Evolutionary conservation across 2,113 vertebrate genomes (phyloP).

Genomic region (Melanerpes formicivorus): DNA sequence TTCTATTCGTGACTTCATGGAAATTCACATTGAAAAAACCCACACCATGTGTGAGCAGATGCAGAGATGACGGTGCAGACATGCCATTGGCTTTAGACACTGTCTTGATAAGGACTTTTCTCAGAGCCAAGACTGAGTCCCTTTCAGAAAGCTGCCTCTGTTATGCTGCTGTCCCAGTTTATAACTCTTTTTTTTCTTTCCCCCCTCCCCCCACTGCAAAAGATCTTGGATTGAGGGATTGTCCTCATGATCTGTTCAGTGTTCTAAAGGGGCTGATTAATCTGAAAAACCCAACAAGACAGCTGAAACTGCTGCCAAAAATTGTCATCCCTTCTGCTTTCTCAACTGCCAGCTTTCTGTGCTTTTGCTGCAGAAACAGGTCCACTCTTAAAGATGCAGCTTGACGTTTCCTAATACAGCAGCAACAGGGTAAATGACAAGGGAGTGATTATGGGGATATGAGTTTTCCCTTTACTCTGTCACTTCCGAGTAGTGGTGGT

Average conservation of each 20-base stretch:
- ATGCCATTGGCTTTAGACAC: constrained; percentile 43
- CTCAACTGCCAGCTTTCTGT: constrained; percentile 65
- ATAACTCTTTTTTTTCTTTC: background rate
- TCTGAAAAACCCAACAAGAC: constrained; percentile 75
- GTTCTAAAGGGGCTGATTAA: constrained; percentile 71
- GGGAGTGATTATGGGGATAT: background rate
- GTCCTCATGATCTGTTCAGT: constrained; percentile 63
- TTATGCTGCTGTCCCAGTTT: constrained; percentile 24
- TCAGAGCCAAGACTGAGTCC: background rate
- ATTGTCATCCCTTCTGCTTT: constrained; percentile 58
- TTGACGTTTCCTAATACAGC: constrained; percentile 34
- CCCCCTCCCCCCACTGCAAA: background rate
- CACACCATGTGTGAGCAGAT: background rate
- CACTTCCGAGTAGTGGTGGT: rapidly evolving
- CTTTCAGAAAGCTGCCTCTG: constrained; percentile 50
- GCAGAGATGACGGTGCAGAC: constrained; percentile 23
- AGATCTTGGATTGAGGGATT: constrained; percentile 60
- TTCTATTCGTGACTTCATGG: background rate
- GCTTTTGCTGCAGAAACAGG: constrained; percentile 35
- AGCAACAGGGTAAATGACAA: constrained; percentile 8
- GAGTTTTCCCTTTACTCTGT: background rate
- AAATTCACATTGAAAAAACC: background rate
- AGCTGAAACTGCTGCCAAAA: constrained; percentile 72
- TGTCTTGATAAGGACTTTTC: constrained; percentile 7
- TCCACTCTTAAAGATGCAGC: constrained; percentile 45